These are phyloP conservation scores for Hemaris fuciformis DNA, from an alignment of 2,888 invertebrate genomes.

Conservation along the genomic window DNA sequence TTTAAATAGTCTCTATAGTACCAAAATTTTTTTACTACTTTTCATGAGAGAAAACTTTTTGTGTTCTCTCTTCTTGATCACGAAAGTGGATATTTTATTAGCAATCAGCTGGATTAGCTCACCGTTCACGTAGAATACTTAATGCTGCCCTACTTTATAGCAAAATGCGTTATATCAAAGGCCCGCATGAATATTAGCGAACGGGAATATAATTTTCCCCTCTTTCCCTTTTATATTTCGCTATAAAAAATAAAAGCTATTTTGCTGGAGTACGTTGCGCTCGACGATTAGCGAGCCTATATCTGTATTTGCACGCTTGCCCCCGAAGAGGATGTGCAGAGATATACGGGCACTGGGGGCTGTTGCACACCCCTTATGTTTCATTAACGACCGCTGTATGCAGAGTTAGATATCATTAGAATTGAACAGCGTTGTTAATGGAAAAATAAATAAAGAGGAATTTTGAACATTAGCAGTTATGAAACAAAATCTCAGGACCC, in stretches of 20 bases:
- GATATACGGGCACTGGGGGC: constrained; percentile 58
- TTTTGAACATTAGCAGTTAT: no score
- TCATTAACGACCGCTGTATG: constrained; percentile 70
- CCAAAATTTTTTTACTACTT: background rate
- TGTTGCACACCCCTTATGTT: constrained; percentile 75
- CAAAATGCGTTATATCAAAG: background rate
- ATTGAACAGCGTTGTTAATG: background rate
- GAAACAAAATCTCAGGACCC: no score
- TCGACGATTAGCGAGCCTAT: constrained; percentile 54
- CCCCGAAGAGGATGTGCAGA: constrained; percentile 52
- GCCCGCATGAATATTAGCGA: background rate
- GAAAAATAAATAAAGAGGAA: no score
- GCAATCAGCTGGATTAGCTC: background rate
- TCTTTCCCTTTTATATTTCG: constrained; percentile 4
- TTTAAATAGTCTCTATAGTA: background rate
- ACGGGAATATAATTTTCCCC: background rate
- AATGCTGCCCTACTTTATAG: background rate
- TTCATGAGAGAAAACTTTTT: no score
- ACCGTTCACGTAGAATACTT: background rate
- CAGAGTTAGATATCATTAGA: constrained; percentile 45
- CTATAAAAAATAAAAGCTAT: constrained; percentile 10
- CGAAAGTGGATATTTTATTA: background rate
- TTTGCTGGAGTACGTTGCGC: constrained; percentile 26
- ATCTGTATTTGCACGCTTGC: constrained; percentile 54
- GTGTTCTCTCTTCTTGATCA: background rate